phyloP scores from a whole-genome alignment of 2,113 vertebrate genomes.

The Tonatia bakeri region DNA sequence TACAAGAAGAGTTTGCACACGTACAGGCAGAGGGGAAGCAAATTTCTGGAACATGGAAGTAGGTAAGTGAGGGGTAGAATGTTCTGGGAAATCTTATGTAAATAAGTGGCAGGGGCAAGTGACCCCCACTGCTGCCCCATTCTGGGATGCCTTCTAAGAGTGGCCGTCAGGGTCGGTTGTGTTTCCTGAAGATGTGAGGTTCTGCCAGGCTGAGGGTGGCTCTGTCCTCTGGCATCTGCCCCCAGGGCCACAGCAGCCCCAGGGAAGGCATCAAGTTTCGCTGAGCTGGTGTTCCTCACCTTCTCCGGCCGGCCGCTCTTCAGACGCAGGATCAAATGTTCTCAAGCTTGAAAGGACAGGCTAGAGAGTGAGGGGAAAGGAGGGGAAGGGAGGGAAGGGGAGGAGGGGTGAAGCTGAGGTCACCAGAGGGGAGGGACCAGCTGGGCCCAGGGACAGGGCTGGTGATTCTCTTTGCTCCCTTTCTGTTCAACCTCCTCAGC shows the following conservation, averaged over 20 bases:
- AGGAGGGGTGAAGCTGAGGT: neutral
- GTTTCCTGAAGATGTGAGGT: neutral
- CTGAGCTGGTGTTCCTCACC: slow-evolving; percentile 50
- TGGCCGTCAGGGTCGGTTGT: neutral
- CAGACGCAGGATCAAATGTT: slow-evolving; percentile 34
- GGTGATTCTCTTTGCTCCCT: neutral
- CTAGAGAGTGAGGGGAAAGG: neutral
- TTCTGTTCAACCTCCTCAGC: neutral
- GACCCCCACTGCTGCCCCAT: neutral
- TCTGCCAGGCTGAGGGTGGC: neutral
- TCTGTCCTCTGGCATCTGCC: neutral
- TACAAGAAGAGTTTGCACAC: neutral
- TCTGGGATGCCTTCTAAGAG: neutral
- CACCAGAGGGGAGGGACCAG: neutral
- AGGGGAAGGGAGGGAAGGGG: neutral
- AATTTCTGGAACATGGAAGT: neutral
- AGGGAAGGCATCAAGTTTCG: slow-evolving; percentile 12
- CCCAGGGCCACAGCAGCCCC: neutral
- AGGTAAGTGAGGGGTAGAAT: neutral
- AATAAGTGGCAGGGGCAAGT: neutral
- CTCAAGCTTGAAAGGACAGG: neutral
- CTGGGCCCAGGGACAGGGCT: neutral
- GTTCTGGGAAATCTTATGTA: neutral
- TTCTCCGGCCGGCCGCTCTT: neutral
- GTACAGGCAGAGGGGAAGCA: neutral